Base-by-base conservation (phyloP, 2,113 vertebrate species). In the Gallinago media region DNA sequence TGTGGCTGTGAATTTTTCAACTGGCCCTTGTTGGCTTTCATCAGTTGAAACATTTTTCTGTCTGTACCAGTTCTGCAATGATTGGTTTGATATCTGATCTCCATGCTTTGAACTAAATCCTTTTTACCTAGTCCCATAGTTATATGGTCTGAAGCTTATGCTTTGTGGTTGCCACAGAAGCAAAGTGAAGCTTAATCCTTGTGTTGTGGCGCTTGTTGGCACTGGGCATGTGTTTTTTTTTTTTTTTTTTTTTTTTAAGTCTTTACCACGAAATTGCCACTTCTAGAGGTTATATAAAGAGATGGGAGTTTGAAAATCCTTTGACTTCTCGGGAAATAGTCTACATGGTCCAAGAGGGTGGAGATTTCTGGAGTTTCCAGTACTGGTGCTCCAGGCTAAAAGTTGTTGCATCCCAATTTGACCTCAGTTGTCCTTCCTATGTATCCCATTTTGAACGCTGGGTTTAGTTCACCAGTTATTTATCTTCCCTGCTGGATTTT, bases 121-220 rank as follows among this genome's bases (percentile, higher is more conserved):
- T 72, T 59, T 34, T 83, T 73, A 79, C 75, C 75, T 71, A 6
- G 6, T 73, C 59, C 72, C 4, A 0, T 83, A 47, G 74, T 96
- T 86, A 87, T 2, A 15, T 2, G 44, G 56, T 59, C 76, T 90
- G 58, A 76, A 96, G 66, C 38, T 88, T 34, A n/a, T 89, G 62
- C 36, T 95, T 96, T 96, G 96, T 68, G 97, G 95, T 90, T 94
- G 96, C 96, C 96, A 96, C 92, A 86, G 86, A 92, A 87, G 95
- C 96, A 93, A 50, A 88, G 77, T 19, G 32, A 42, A 85, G 63
- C 49, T 61, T 36, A 55, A 9, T 34, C 3, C 0, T 73, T 75
- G 52, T 67, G n/a, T 56, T 68, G 52, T 85, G 72, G 59, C 82
- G 46, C 74, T 77, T 62, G 73, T 85, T 11, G 11, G 81, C 63